Conservation (phyloP, 2,888 invertebrate genomes). For the Bombylius discolor region DNA sequence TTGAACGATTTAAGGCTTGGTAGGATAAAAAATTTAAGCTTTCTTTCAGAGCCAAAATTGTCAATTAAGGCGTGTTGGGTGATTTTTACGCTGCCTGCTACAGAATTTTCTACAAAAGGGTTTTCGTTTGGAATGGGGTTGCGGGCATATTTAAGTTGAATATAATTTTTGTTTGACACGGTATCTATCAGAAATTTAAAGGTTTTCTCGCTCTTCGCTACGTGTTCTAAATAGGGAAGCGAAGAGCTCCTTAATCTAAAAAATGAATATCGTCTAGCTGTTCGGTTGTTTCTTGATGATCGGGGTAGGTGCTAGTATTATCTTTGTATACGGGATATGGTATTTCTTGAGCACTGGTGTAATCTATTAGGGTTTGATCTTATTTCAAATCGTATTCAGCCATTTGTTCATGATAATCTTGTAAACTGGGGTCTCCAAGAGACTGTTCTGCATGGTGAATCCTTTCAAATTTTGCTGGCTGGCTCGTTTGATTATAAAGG, state of each 20-base stretch:
- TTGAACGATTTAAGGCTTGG: conserved; percentile 4
- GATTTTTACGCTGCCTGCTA: conserved; percentile 10
- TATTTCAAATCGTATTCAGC: background rate
- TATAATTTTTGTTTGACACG: conserved; percentile 14
- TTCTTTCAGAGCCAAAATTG: conserved; percentile 2
- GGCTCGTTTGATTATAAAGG: background rate
- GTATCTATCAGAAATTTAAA: conserved; percentile 15
- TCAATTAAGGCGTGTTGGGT: conserved; percentile 9
- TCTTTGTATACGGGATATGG: background rate
- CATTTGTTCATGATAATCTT: background rate
- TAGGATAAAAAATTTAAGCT: conserved; percentile 10
- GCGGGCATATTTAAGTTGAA: conserved; percentile 8
- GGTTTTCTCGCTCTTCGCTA: conserved; percentile 12
- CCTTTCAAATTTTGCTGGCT: background rate
- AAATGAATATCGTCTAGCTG: conserved; percentile 6
- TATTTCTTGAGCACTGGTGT: background rate
- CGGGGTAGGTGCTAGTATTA: background rate
- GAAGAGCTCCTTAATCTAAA: conserved; percentile 16
- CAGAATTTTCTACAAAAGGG: conserved; percentile 9
- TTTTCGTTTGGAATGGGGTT: conserved; percentile 10
- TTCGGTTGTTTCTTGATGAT: too few species aligned
- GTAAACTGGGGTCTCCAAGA: background rate
- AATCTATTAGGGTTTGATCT: background rate
- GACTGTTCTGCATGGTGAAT: background rate
- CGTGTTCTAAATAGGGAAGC: conserved; percentile 13